Percentiles rank a stretch among this genome's conserved stretches.
Evolutionary conservation across 2,797 vertebrate genomes (phyloP).

Genomic region (Acrossocheilus wenchowensis): DNA sequence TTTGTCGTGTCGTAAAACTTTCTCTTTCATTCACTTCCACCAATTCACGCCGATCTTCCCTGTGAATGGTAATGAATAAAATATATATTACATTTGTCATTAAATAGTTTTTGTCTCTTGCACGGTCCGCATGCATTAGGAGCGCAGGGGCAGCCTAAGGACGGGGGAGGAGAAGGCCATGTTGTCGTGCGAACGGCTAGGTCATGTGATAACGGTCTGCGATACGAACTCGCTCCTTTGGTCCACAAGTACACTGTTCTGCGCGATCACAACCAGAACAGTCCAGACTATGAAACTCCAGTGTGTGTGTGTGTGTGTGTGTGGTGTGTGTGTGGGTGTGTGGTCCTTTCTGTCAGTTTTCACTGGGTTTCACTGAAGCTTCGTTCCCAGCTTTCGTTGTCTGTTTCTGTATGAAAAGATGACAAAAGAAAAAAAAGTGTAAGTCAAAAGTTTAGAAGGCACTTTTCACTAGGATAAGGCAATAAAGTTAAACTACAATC

Average conservation of each 20-base stretch:
- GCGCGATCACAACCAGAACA: constrained; percentile 70
- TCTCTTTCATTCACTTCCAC: constrained; percentile 8
- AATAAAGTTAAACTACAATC: neutral
- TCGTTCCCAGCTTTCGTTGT: constrained; percentile 98
- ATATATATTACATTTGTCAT: constrained; percentile 83
- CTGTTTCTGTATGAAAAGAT: constrained; percentile 84
- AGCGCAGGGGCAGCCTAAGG: constrained; percentile 82
- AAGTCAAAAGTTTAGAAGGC: neutral
- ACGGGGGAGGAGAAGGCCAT: constrained; percentile 70
- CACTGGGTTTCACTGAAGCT: constrained; percentile 88
- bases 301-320: constrained; percentile 66
- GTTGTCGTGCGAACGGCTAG: constrained; percentile 18
- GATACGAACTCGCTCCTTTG: constrained; percentile 74
- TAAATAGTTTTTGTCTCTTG: constrained; percentile 85
- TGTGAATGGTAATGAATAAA: constrained; percentile 82
- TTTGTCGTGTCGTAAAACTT: constrained; percentile 57
- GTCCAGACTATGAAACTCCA: constrained; percentile 79
- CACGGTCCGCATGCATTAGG: constrained; percentile 89
- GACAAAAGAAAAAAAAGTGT: constrained; percentile 6
- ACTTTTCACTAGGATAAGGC: neutral
- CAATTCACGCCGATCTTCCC: constrained; percentile 69
- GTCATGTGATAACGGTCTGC: constrained; percentile 54
- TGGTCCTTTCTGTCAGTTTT: constrained; percentile 62
- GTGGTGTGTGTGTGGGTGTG: constrained; percentile 45
- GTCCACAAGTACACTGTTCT: constrained; percentile 80